These are phyloP conservation scores for Phylloscopus trochilus DNA, from an alignment of 2,113 vertebrate genomes.

Conservation along the genomic window DNA sequence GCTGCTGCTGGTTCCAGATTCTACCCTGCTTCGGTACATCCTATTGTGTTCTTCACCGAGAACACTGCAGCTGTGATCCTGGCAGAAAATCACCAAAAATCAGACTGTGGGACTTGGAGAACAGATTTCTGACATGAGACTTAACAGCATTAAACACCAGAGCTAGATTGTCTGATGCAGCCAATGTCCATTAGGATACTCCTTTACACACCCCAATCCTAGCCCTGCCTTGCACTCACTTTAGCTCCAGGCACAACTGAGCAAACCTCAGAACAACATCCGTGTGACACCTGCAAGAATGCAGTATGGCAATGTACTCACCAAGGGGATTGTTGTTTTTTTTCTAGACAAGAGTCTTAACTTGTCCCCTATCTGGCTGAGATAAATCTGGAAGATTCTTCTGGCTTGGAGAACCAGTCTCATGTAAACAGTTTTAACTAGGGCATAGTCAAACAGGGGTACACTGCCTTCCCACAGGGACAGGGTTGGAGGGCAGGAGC, in stretches of 20 bases:
- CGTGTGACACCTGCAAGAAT: not conserved
- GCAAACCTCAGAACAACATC: not conserved
- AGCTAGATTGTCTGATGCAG: not conserved
- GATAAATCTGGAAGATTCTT: not conserved
- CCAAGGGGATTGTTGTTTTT: not conserved
- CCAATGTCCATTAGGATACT: not conserved
- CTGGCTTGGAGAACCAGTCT: not conserved
- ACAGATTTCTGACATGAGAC: not conserved
- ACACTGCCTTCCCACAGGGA: not conserved
- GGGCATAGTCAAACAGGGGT: not conserved
- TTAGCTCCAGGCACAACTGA: not conserved
- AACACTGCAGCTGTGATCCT: not conserved
- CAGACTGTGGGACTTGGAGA: not conserved
- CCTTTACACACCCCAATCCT: not conserved
- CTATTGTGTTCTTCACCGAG: not conserved
- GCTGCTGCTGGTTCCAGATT: not conserved
- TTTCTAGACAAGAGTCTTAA: not conserved
- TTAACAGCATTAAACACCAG: not conserved
- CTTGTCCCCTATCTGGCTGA: not conserved
- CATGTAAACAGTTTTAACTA: not conserved
- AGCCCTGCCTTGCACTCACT: not conserved
- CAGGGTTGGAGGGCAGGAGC: not conserved
- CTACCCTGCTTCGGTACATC: not conserved
- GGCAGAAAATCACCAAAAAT: not conserved
- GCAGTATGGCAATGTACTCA: not conserved